Conservation (phyloP, 2,113 vertebrate genomes). For the Bubo scandiacus region DNA sequence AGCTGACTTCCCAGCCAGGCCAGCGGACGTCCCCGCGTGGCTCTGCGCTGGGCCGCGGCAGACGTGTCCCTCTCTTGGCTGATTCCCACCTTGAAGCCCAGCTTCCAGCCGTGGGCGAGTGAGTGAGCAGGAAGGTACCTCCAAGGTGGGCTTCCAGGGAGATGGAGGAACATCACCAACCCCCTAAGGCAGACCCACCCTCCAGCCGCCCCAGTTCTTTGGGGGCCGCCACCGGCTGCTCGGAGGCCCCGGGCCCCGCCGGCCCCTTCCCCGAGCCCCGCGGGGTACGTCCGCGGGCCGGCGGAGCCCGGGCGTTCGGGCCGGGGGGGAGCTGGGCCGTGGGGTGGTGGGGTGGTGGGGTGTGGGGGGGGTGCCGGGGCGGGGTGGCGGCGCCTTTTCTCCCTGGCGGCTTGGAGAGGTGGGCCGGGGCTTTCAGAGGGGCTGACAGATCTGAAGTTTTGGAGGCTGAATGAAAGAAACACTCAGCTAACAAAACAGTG, state of each 20-base stretch:
- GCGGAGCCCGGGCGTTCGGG: background rate
- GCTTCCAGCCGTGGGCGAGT: fast-evolving
- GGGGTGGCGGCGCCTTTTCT: constrained; percentile 45
- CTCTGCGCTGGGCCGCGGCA: fast-evolving
- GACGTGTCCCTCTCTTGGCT: fast-evolving
- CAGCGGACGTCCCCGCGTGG: fast-evolving
- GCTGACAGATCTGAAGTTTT: constrained; percentile 78
- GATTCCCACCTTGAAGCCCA: background rate
- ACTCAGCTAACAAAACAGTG: constrained; percentile 84
- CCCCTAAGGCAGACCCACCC: background rate
- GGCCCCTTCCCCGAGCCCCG: no score
- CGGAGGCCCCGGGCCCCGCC: background rate
- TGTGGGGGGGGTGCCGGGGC: background rate
- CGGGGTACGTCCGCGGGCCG: no score
- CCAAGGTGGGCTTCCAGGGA: background rate
- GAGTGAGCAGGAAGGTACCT: background rate
- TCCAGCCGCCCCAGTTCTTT: background rate
- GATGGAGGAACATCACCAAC: background rate
- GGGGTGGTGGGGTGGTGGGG: background rate
- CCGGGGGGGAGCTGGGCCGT: background rate
- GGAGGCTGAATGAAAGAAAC: constrained; percentile 78
- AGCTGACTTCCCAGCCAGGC: background rate
- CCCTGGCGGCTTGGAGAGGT: constrained; percentile 59
- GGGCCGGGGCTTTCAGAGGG: constrained; percentile 65
- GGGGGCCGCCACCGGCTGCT: background rate